Evolutionary conservation across 2,797 vertebrate species (phyloP).

Genomic region (Hippocampus kuda): DNA sequence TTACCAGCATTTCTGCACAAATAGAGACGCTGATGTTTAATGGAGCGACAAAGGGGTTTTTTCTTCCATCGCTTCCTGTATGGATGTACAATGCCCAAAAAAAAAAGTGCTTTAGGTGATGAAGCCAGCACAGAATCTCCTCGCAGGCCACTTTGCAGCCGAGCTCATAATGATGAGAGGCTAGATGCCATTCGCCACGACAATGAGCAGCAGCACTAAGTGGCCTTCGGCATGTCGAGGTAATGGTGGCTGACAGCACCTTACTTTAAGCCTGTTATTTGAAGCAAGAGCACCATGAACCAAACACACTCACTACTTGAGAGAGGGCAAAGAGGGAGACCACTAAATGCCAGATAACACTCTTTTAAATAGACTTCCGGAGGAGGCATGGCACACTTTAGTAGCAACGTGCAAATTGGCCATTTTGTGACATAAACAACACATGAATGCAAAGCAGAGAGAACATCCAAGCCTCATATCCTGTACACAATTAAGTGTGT

Average conservation of each 20-base stretch:
- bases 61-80: neutral
- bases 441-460: neutral
- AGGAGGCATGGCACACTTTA: neutral
- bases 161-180: slow-evolving; percentile 10
- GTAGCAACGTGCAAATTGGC: neutral
- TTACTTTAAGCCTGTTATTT: slow-evolving; percentile 18
- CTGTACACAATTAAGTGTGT: neutral
- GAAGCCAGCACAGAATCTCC: slow-evolving; percentile 1
- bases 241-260: slow-evolving; percentile 38
- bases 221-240: slow-evolving; percentile 32
- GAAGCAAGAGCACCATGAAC: slow-evolving; percentile 13
- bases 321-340: slow-evolving; percentile 5
- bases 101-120: neutral
- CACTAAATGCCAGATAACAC: neutral
- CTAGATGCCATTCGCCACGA: slow-evolving; percentile 11
- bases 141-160: slow-evolving; percentile 10
- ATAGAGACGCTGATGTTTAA: neutral
- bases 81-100: neutral
- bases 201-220: slow-evolving; percentile 21
- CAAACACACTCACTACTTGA: slow-evolving; percentile 18
- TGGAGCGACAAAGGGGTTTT: neutral
- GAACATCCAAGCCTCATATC: neutral
- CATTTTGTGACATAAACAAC: neutral
- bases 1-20: neutral
- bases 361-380: neutral